A percentile compares a stretch with the other conserved stretches of the same genome.
Evolutionary conservation across 2,113 vertebrate species (phyloP).

Genomic region (Emydocephalus ijimae): DNA sequence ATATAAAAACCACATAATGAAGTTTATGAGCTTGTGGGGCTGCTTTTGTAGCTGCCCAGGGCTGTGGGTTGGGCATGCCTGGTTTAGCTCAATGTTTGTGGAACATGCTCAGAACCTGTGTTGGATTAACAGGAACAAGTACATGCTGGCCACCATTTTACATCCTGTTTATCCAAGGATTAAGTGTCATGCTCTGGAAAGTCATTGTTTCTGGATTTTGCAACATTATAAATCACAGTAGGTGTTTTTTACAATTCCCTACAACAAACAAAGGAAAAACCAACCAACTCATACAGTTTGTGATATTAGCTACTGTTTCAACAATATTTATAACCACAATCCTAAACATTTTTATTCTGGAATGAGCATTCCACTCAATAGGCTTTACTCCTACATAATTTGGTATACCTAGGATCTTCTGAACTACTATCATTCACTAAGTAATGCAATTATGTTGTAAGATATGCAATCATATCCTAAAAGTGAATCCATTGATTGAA

Average conservation of each 20-base stretch:
- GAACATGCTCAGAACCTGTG: not conserved
- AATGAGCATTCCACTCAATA: not conserved
- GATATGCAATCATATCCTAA: not conserved
- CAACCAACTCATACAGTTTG: not conserved
- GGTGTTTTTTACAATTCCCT: not conserved
- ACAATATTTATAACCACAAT: not conserved
- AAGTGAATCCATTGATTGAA: not conserved
- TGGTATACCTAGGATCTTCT: not conserved
- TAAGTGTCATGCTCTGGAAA: not conserved
- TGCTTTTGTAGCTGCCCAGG: not conserved
- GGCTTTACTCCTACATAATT: not conserved
- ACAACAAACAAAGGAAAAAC: not conserved
- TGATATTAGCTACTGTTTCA: not conserved
- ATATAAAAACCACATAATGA: not conserved
- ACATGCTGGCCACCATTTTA: not conserved
- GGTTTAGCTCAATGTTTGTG: not conserved
- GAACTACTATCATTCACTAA: not conserved
- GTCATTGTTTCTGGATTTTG: not conserved
- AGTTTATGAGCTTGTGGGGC: not conserved
- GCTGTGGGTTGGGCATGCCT: not conserved
- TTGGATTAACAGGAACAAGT: not conserved
- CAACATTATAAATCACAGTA: not conserved
- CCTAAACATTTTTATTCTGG: not conserved
- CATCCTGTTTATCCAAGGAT: not conserved
- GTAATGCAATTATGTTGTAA: not conserved